Conservation (phyloP, 2,113 vertebrate genomes). For the Rattus rattus region DNA sequence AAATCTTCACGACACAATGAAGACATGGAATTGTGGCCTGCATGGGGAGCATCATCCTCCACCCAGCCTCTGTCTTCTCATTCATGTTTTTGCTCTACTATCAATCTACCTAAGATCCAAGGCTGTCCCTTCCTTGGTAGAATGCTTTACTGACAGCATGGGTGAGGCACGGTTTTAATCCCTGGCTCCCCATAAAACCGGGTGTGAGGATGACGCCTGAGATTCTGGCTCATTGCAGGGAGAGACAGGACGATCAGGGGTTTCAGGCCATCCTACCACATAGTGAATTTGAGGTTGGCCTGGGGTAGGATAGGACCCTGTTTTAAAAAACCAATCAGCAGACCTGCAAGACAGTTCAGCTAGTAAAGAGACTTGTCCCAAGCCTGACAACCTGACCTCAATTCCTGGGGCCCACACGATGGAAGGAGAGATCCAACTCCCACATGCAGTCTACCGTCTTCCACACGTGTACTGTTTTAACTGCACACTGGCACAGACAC, state of each 20-base stretch:
- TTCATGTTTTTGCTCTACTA: neutral
- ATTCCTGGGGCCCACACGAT: no score
- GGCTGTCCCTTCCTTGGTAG: neutral
- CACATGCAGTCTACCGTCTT: neutral
- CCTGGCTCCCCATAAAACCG: neutral
- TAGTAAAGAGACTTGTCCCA: neutral
- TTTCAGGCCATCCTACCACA: neutral
- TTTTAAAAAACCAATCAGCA: neutral
- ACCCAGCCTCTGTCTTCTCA: no score
- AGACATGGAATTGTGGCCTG: neutral
- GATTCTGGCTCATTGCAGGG: neutral
- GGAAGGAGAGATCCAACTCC: neutral
- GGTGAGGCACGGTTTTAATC: neutral
- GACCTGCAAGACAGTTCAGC: neutral
- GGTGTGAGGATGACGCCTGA: neutral
- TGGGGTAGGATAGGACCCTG: neutral
- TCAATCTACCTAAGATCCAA: neutral
- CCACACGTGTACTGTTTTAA: neutral
- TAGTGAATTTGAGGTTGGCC: neutral
- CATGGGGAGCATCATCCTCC: neutral
- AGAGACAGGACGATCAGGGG: neutral
- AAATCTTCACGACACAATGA: neutral
- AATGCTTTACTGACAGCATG: neutral
- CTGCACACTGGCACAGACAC: neutral
- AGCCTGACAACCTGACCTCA: neutral